These are phyloP conservation scores for Ctenochaetus hawaiiensis DNA, from an alignment of 2,797 vertebrate genomes.

Conservation along the genomic window DNA sequence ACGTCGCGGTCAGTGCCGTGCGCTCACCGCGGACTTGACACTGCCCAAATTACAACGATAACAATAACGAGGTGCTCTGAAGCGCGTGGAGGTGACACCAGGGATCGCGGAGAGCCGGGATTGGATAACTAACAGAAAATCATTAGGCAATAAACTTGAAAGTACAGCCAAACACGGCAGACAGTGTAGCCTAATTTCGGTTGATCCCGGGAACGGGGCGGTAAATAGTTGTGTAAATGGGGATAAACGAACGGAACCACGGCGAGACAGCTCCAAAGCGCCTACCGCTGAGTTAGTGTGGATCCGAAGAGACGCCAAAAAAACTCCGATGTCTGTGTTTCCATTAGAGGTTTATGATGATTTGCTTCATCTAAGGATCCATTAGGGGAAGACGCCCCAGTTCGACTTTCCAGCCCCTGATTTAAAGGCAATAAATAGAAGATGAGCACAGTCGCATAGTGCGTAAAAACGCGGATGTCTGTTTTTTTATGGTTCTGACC, in stretches of 20 bases:
- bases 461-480: slow-evolving; percentile 55
- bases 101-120: background rate
- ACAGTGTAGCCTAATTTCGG: slow-evolving; percentile 13
- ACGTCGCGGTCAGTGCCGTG: slow-evolving; percentile 19
- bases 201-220: background rate
- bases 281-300: slow-evolving; percentile 26
- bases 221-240: slow-evolving; percentile 45
- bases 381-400: slow-evolving; percentile 56
- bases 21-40: slow-evolving; percentile 39
- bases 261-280: slow-evolving; percentile 35
- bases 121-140: background rate
- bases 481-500: slow-evolving; percentile 32
- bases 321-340: slow-evolving; percentile 43
- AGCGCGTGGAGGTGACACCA: slow-evolving; percentile 27
- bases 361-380: slow-evolving; percentile 17
- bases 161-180: slow-evolving; percentile 24
- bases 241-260: slow-evolving; percentile 13
- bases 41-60: slow-evolving; percentile 43
- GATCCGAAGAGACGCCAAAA: background rate
- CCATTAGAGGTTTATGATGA: background rate
- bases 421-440: slow-evolving; percentile 49
- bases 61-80: slow-evolving; percentile 24
- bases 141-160: slow-evolving; percentile 46
- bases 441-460: slow-evolving; percentile 27
- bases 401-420: slow-evolving; percentile 12